Base-by-base conservation (phyloP, 2,888 invertebrate genomes). In the Zeuzera pyrina region DNA sequence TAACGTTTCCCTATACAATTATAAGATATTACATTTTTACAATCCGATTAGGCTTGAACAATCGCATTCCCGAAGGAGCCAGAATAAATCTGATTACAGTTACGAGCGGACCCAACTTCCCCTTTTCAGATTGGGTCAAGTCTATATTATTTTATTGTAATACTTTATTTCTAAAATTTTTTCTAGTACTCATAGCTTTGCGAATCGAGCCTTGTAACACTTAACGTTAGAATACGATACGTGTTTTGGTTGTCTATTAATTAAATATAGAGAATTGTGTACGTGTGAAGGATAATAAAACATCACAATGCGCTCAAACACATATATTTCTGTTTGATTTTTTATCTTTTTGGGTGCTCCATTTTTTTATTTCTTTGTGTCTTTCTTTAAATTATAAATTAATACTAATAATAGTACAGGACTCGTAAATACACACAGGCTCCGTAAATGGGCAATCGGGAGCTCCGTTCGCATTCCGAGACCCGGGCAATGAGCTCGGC, bases 401-500 rank as follows among this genome's bases (percentile, higher is more conserved):
- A 81, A 73, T 69, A 70, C 73, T 78, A 79, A 63, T 65, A 70
- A 71, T 74, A 76, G 64, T 68, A 57, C 53, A 60, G 71, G 72
- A 59, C 68, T 67, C 70, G 52, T 47, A 62, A 66, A 61, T 50
- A 44, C 50, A 50, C 68, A 66, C 68, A 53, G 59, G 55, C 65
- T 71, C 76, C 74, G 49, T 72, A 68, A 78, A 78, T 78, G 81
- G 81, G 81, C 81, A 83, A 83, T 83, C 66, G 53, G 68, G 65
- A 67, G 68, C 46, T 57, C 59, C 44, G 58, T 58, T 64, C 59
- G 54, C 56, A 57, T 63, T 59, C 59, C 58, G 64, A 67, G 64
- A 52, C 70, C 74, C 68, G 72, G 79, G 81, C 81, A 79, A 81
- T 73, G 73, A 74, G 69, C 77, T 77, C 68, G 79, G 81, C 81